Evolutionary conservation across 2,113 vertebrate genomes (phyloP).

Genomic region (Pseudorhombus dupliciocellatus): DNA sequence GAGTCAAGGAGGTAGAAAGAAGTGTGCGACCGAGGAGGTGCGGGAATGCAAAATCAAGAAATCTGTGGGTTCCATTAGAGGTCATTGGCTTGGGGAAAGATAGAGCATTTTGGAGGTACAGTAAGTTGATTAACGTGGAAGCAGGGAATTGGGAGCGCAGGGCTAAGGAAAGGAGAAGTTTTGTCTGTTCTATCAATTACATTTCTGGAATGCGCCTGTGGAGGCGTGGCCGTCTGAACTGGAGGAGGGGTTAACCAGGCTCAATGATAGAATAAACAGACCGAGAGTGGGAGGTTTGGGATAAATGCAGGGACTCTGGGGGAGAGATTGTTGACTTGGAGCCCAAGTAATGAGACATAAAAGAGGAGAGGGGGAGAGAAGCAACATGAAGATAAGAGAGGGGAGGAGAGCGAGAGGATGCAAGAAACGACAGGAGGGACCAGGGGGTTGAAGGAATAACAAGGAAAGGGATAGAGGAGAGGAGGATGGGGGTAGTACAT

Average conservation of each 20-base stretch:
- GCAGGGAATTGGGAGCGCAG: slow-evolving; percentile 33
- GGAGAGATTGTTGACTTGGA: slow-evolving; percentile 48
- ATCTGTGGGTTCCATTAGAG: slow-evolving; percentile 60
- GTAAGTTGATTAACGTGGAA: slow-evolving; percentile 58
- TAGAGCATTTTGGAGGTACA: slow-evolving; percentile 36
- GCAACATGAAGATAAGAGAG: slow-evolving; percentile 18
- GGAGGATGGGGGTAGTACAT: slow-evolving; percentile 39
- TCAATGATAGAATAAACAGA: slow-evolving; percentile 69
- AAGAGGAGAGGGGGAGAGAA: slow-evolving; percentile 3
- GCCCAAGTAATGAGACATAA: slow-evolving; percentile 30
- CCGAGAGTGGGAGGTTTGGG: slow-evolving; percentile 34
- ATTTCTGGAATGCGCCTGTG: slow-evolving; percentile 65
- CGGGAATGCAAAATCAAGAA: slow-evolving; percentile 23
- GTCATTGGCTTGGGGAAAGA: slow-evolving; percentile 29
- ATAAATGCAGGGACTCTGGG: slow-evolving; percentile 25
- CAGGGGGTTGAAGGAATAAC: slow-evolving; percentile 17
- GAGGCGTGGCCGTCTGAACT: slow-evolving; percentile 43
- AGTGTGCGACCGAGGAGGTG: slow-evolving; percentile 24
- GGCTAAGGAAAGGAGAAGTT: slow-evolving; percentile 60
- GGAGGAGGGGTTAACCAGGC: slow-evolving; percentile 33
- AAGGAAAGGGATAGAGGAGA: slow-evolving; percentile 22
- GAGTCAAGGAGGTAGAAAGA: slow-evolving; percentile 39
- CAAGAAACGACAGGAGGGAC: slow-evolving; percentile 9
- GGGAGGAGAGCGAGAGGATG: slow-evolving; percentile 8
- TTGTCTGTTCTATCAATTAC: slow-evolving; percentile 73